These are phyloP conservation scores for Lagria hirta DNA, from an alignment of 2,888 invertebrate species.

Conservation along the genomic window DNA sequence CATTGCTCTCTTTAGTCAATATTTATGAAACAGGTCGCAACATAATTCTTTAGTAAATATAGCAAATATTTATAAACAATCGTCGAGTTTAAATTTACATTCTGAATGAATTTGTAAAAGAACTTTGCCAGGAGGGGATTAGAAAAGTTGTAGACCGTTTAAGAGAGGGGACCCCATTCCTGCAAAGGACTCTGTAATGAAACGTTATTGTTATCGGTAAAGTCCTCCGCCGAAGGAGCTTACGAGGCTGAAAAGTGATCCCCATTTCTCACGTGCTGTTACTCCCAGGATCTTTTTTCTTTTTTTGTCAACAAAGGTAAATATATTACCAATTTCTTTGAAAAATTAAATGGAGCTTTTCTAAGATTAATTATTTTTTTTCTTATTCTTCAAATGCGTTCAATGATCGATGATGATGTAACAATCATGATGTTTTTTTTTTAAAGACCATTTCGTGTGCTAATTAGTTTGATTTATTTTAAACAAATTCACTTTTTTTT, in stretches of 20 bases:
- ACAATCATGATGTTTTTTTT: too few relatives aligned
- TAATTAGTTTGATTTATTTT: too few relatives aligned
- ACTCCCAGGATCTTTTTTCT: slow-evolving; percentile 1
- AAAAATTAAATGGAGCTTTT: too few relatives aligned
- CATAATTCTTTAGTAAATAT: too few relatives aligned
- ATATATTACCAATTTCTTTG: slow-evolving; percentile 6
- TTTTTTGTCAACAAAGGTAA: slow-evolving; percentile 5
- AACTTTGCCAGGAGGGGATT: slow-evolving; percentile 9
- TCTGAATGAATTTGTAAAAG: slow-evolving; percentile 20
- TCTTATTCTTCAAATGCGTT: too few relatives aligned
- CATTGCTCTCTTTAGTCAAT: too few relatives aligned
- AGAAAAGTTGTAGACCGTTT: slow-evolving; percentile 3
- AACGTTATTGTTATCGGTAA: slow-evolving; percentile 18
- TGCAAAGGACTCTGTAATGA: slow-evolving; percentile 21
- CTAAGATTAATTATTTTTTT: too few relatives aligned
- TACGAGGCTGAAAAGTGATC: slow-evolving; percentile 12
- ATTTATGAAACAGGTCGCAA: too few relatives aligned
- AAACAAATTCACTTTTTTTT: too few relatives aligned
- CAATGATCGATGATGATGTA: too few relatives aligned
- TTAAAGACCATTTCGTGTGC: too few relatives aligned
- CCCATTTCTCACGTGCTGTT: slow-evolving; percentile 1
- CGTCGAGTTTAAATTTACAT: slow-evolving; percentile 15
- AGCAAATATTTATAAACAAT: too few relatives aligned
- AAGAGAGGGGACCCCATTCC: slow-evolving; percentile 17
- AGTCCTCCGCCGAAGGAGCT: slow-evolving; percentile 20